A percentile compares a stretch with the other conserved stretches of the same genome.
Conservation (phyloP, 2,797 vertebrate genomes). For the Melanotaenia boesemani region DNA sequence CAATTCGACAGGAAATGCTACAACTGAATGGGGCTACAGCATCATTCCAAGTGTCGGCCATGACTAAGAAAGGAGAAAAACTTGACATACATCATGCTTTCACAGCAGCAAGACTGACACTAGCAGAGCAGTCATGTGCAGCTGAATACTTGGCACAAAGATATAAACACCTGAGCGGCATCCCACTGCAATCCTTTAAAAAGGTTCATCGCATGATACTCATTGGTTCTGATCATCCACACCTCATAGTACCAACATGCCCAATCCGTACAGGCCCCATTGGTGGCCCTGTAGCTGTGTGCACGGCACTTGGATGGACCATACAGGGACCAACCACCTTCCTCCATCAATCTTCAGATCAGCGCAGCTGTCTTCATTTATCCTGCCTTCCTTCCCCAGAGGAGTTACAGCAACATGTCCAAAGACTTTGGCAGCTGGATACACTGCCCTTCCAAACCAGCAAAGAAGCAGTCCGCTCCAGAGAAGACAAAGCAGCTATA, state of each 20-base stretch:
- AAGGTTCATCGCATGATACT: not conserved
- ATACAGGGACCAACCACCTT: not conserved
- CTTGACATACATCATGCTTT: not conserved
- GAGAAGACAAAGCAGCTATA: constrained; percentile 10
- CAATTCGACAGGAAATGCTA: too few relatives aligned
- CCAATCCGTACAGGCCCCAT: not conserved
- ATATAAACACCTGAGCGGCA: not conserved
- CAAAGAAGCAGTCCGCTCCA: not conserved
- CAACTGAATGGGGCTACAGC: not conserved
- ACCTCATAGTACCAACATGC: not conserved
- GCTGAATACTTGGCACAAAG: not conserved
- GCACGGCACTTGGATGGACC: not conserved
- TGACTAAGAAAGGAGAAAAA: not conserved
- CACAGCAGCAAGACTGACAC: not conserved
- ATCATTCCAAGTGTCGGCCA: not conserved
- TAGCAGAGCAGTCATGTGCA: not conserved
- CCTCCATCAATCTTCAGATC: not conserved
- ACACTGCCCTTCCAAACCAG: not conserved
- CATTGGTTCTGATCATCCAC: not conserved
- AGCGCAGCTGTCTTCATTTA: constrained; percentile 2
- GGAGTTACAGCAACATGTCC: constrained; percentile 2
- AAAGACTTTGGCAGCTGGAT: constrained; percentile 30
- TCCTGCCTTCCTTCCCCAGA: not conserved
- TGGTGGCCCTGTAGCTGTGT: not conserved
- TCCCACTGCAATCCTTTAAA: not conserved